A percentile compares a stretch with the other conserved stretches of the same genome.
phyloP scores from a whole-genome alignment of 30 jellyfish, hydroid and myxozoan genomes.

The Aurelia sp. region DNA sequence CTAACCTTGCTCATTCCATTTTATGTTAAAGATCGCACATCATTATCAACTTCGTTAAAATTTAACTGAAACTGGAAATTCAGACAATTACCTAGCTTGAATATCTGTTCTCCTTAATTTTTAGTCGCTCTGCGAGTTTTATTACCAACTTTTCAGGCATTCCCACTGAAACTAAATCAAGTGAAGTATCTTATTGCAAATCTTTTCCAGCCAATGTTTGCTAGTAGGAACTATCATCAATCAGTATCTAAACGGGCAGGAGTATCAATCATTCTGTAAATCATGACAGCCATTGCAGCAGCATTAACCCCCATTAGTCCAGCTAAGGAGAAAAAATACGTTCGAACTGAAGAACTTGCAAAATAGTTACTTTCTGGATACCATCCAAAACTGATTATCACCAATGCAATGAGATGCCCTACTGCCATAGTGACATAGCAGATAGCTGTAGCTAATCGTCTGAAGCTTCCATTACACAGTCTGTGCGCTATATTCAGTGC shows the following conservation, averaged over 20 bases:
- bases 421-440: conserved; percentile 43
- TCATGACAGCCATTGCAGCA: conserved; percentile 2
- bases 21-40: no score
- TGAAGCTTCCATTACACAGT: conserved; percentile 50
- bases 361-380: conserved; percentile 29
- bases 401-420: conserved; percentile 61
- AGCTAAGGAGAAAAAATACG: conserved; percentile 29
- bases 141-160: no score
- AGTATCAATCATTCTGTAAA: conserved; percentile 32
- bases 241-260: conserved; percentile 24
- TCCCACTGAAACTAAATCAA: no score
- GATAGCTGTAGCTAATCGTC: conserved; percentile 48
- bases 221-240: neutral
- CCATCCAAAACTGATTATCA: conserved; percentile 45
- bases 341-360: conserved; percentile 1
- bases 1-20: no score
- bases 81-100: no score
- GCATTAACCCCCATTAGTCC: conserved; percentile 21
- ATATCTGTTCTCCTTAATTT: no score
- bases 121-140: no score
- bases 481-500: conserved; percentile 61
- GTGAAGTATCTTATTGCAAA: neutral
- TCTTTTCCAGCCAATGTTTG: neutral
- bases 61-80: no score
- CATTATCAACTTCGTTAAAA: no score